Evolutionary conservation across 2,888 invertebrate species (phyloP).

Genomic region (Ectropis crepuscularia): DNA sequence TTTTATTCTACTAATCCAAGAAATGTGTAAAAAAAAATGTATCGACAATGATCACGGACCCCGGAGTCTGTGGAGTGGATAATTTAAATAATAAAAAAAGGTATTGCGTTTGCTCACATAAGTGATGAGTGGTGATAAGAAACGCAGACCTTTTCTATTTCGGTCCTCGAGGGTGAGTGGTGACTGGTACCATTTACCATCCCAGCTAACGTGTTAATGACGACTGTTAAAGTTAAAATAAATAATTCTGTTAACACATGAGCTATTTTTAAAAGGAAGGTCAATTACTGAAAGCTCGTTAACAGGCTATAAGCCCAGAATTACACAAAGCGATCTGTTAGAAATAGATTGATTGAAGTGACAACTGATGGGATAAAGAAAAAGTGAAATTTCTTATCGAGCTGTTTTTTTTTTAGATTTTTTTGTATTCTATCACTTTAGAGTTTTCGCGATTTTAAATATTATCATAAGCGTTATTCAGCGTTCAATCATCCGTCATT

Average conservation of each 20-base stretch:
- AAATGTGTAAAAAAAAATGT: too few relatives aligned
- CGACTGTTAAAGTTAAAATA: constrained; percentile 19
- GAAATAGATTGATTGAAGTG: neutral
- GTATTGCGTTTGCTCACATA: constrained; percentile 20
- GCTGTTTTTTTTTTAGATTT: too few relatives aligned
- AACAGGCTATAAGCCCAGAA: constrained; percentile 3
- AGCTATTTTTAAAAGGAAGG: constrained; percentile 17
- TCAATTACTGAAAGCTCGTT: constrained; percentile 11
- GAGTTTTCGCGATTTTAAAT: too few relatives aligned
- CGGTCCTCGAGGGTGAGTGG: constrained; percentile 16
- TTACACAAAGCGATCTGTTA: constrained; percentile 4
- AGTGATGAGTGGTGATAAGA: constrained; percentile 40
- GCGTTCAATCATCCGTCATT: too few relatives aligned
- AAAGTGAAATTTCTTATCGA: neutral
- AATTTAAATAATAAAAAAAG: too few relatives aligned
- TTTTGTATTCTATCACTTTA: too few relatives aligned
- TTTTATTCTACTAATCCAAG: too few relatives aligned
- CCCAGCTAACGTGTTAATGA: constrained; percentile 21
- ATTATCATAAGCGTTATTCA: too few relatives aligned
- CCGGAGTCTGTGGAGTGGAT: too few relatives aligned
- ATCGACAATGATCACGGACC: too few relatives aligned
- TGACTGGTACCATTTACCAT: constrained; percentile 11
- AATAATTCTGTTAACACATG: constrained; percentile 8
- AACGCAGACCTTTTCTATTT: constrained; percentile 21
- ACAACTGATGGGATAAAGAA: neutral